phyloP scores from a whole-genome alignment of 2,113 vertebrate species.

The Cardinalis cardinalis region DNA sequence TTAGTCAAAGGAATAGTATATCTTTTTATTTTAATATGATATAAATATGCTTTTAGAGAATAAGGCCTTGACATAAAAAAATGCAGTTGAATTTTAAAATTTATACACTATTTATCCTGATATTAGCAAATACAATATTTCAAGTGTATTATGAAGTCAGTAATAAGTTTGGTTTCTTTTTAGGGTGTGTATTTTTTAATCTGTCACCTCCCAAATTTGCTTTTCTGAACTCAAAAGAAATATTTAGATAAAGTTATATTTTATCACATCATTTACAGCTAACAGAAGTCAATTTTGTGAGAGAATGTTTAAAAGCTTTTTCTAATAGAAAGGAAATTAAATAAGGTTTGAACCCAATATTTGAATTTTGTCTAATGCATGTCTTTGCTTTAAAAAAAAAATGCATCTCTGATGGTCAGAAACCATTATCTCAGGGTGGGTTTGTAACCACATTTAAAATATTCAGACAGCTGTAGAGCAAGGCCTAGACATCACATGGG shows the following conservation, averaged over 20 bases:
- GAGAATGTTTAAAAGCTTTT: background rate
- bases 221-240: background rate
- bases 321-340: background rate
- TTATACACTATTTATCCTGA: background rate
- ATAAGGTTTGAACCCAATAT: background rate
- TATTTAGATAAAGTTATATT: background rate
- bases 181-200: background rate
- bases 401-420: background rate
- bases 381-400: background rate
- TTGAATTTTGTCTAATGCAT: background rate
- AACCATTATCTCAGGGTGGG: background rate
- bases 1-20: background rate
- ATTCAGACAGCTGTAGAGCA: background rate
- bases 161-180: background rate
- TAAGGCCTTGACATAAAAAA: background rate
- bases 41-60: background rate
- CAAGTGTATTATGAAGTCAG: background rate
- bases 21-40: background rate
- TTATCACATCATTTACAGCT: background rate
- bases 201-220: background rate
- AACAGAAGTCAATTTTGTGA: background rate
- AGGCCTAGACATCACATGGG: background rate
- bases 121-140: background rate
- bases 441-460: background rate
- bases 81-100: background rate